Base-by-base conservation (phyloP, 2,113 vertebrate genomes). In the Talpa occidentalis region DNA sequence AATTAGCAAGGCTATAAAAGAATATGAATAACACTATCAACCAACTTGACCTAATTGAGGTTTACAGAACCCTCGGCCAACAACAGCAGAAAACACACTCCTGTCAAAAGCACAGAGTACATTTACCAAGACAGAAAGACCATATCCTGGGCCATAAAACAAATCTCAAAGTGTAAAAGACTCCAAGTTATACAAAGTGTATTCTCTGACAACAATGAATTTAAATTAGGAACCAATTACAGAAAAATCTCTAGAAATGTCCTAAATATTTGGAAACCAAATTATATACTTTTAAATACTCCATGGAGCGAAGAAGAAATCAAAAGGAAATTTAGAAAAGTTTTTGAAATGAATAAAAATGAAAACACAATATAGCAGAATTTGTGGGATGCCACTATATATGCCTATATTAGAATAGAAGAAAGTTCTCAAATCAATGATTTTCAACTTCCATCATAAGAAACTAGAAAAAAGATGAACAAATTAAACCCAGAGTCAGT, bases 401-500 rank as follows among this genome's bases (percentile, higher is more conserved):
- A 37, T 86, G 11, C 22, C 32, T 72, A 64, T 62, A 35, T 76
- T 82, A 76, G 74, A 86, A 76, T 94, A 76, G 54, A 96, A 67
- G 30, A 89, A 72, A 72, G 9, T 22, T 83, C 35, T 90, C 69
- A 92, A 92, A 77, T 86, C 60, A 85, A 56, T 95, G 54, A 88
- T 73, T 47, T 64, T 94, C 28, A 22, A 22, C 88, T 94, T 96
- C 52, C 9, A 69, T 56, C 8, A 73, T 52, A 90, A 94, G 28
- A 81, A 30, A 80, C 35, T 67, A 96, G 88, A 76, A 67, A 67
- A 93, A 78, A 86, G 73, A 89, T 72, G 76, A 93, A 40, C 49
- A 93, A 93, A 96, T 90, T 83, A 90, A 91, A 81, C 30, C 40
- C 64, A 89, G 73, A 87, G 42, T 42, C 90, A 89, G 80, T 56